Evolutionary conservation across 2,797 vertebrate species (phyloP).

Genomic region (Toxotes lorentzi): DNA sequence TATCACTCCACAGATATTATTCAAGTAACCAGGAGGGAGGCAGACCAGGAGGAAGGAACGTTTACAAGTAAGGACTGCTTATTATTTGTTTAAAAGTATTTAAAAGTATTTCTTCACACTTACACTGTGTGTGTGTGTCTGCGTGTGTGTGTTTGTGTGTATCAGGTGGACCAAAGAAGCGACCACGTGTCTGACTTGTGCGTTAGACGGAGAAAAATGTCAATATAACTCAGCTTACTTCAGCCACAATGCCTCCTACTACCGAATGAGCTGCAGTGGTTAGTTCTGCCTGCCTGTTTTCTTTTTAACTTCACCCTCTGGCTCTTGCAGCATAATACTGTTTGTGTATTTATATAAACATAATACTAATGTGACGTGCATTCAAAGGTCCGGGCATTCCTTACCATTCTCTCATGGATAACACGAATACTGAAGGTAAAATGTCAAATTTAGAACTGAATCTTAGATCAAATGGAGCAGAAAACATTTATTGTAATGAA

Average conservation of each 20-base stretch:
- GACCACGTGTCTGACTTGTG: slow-evolving; percentile 90
- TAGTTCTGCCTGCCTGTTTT: slow-evolving; percentile 54
- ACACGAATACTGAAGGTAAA: slow-evolving; percentile 56
- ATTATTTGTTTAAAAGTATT: background rate
- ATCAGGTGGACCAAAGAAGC: slow-evolving; percentile 47
- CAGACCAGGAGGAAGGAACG: slow-evolving; percentile 91
- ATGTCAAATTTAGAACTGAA: background rate
- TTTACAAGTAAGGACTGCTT: slow-evolving; percentile 88
- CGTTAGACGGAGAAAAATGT: slow-evolving; percentile 82
- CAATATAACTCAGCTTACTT: slow-evolving; percentile 91
- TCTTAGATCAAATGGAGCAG: background rate
- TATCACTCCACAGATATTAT: slow-evolving; percentile 87
- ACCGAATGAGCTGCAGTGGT: slow-evolving; percentile 90
- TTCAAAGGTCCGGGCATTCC: slow-evolving; percentile 92
- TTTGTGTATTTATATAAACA: background rate
- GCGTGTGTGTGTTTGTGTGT: background rate
- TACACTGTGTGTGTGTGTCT: background rate
- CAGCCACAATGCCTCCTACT: slow-evolving; percentile 89
- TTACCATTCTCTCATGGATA: slow-evolving; percentile 68
- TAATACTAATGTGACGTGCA: background rate
- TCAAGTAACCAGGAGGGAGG: slow-evolving; percentile 89
- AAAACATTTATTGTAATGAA: background rate
- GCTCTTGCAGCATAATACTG: background rate
- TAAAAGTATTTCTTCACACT: background rate
- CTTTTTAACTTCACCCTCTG: background rate